Base-by-base conservation (phyloP, 2,797 vertebrate genomes). In the Micrastur ruficollis region DNA sequence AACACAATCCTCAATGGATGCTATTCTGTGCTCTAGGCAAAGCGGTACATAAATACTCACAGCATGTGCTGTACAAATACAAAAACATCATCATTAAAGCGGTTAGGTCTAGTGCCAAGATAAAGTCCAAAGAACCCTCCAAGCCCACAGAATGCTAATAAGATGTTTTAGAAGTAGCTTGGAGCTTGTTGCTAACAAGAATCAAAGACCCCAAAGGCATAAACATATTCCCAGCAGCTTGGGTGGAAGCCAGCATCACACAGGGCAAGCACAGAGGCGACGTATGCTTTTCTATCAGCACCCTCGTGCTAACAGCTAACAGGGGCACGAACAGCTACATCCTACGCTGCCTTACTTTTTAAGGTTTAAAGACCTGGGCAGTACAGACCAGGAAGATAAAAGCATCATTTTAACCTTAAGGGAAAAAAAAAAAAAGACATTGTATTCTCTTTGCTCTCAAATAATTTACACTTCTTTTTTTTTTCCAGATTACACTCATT, bases 321-420 rank as follows among this genome's bases (percentile, higher is more conserved):
- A n/a, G 75, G 47, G 86, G 29, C 18, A 42, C 0, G 0, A 23
- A 6, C 14, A 11, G 50, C 74, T 5, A 6, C 8, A 0, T 15
- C 74, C 56, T 19, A 3, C 12, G 7, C 73, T 56, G 81, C 44
- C 26, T 8, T 4, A 25, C 29, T 65, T 15, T 29, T 5, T 6
- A 7, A 27, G 52, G 17, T 22, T 11, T 65, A 12, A 44, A 50
- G 36, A 36, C 26, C 66, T 58, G 47, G 80, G 68, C 58, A 46
- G 40, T 2, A 26, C 0, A 7, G 38, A 47, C 18, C 40, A 20
- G 68, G 46, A 32, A 38, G 23, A 29, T 4, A 44, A 79, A 59
- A 74, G 6, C 29, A 72, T 31, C 9, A 1, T 55, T 81, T 87
- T 22, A 38, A 38, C 58, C 32, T 46, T 4, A 22, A 25, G 9